phyloP scores from a whole-genome alignment of 2,888 invertebrate genomes.

The Empis livida region DNA sequence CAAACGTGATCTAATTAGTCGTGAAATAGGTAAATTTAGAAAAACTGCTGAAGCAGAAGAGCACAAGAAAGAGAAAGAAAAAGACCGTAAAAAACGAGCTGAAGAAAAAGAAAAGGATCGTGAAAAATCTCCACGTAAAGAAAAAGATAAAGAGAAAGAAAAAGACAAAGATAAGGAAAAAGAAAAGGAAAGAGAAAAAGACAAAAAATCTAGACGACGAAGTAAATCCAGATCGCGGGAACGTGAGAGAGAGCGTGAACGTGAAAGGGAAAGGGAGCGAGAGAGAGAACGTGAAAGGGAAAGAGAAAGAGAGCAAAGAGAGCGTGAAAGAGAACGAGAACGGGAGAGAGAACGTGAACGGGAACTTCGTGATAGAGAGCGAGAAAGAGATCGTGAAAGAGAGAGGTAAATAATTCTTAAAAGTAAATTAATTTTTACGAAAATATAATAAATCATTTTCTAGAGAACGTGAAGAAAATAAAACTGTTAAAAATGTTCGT shows the following conservation, averaged over 20 bases:
- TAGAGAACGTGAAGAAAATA: constrained; percentile 38
- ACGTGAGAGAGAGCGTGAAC: constrained; percentile 41
- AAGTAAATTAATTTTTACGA: neutral
- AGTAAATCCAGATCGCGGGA: constrained; percentile 41
- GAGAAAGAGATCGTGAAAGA: constrained; percentile 32
- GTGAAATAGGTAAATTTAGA: constrained; percentile 95
- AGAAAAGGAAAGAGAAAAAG: constrained; percentile 41
- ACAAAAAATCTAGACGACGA: constrained; percentile 27
- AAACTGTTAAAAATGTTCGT: constrained; percentile 40
- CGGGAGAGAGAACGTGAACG: constrained; percentile 35
- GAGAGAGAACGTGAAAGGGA: constrained; percentile 47
- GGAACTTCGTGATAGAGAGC: constrained; percentile 34
- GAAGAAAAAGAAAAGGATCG: constrained; percentile 32
- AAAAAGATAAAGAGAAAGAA: constrained; percentile 19
- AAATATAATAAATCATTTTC: neutral
- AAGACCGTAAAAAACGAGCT: constrained; percentile 35
- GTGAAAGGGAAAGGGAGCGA: constrained; percentile 36
- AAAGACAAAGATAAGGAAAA: constrained; percentile 19
- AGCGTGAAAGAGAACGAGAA: constrained; percentile 41
- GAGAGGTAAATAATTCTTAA: constrained; percentile 8
- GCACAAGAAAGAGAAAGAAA: constrained; percentile 39
- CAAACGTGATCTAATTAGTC: constrained; percentile 87
- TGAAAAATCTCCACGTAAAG: constrained; percentile 15
- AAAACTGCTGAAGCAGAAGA: constrained; percentile 56
- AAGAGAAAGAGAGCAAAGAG: constrained; percentile 44